Base-by-base conservation (phyloP, 2,888 invertebrate species). In the Epicampocera succincta region DNA sequence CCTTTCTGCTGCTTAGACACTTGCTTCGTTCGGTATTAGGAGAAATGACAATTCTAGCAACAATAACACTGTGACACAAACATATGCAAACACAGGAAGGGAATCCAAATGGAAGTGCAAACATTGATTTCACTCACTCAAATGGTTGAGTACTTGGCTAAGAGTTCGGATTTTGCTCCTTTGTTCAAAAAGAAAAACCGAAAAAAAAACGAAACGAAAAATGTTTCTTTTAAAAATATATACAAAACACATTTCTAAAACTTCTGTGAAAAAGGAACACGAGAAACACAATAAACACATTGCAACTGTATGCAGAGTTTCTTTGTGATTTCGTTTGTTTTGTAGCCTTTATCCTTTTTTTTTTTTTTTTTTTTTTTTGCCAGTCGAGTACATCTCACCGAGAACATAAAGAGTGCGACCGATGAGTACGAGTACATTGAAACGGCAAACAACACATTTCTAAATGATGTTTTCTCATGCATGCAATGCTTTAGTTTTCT, bases 101-200 rank as follows among this genome's bases (percentile, higher is more conserved):
- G n/a, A 33, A 61, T 42, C 42, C 58, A 76, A 75, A 75, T 75
- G 60, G 44, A 76, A 79, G 69, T 68, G n/a, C 19, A 61, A 68
- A 63, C 77, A 78, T 78, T 74, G 82, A 82, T 82, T 74, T 74
- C 69, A 68, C 77, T 74, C 56, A 74, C 40, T 46, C 58, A 68
- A 52, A 63, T 74, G 60, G 60, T 69, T 77, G 52, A 46, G 46
- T 69, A 73, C 65, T 82, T 78, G 69, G 60, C 65, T 65, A 74
- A 40, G 25, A 25, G 69, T 69, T 77, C 40, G 29, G 56, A 72
- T 73, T 68, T 56, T 76, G 9, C 17, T 61, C 13, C 25, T 63
- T 76, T 76, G 68, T 69, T 69, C 17, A 21, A 68, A 40, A 15
- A 11, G 13, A 21, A 12, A 50, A 38, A 25, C 19, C 0, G 11